Base-by-base conservation (phyloP, 2,113 vertebrate genomes). In the Petaurus breviceps region DNA sequence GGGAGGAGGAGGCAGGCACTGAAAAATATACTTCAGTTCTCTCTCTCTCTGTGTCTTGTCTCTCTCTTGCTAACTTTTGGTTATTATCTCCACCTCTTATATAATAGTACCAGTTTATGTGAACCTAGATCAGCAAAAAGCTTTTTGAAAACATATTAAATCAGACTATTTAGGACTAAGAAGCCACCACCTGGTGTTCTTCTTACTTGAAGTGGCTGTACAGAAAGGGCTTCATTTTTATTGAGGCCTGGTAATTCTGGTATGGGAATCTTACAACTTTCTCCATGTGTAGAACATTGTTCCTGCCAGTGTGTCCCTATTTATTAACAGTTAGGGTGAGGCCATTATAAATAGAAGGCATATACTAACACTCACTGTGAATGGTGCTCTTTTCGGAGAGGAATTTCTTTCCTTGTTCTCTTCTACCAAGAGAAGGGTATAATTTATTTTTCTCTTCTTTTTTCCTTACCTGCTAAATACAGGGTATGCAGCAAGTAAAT, bases 401-500 rank as follows among this genome's bases (percentile, higher is more conserved):
- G 8, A 90, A 95, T 92, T 24, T 49, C 47, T 93, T 93, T n/a
- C 92, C 51, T 90, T 51, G 43, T 47, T 93, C 31, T 52, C 49
- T 52, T 84, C 46, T 10, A 9, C 1, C 92, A 89, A n/a, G 0
- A 96, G 51, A 92, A 91, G 68, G 26, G 54, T 93, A 96, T 28
- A 43, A 43, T 92, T 28, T n/a, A 84, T 47, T 92, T 49, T 24
- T 89, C 19, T 93, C 23, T 61, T 23, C 0, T 11, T 92, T n/a
- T 53, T 7, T 92, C 50, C 92, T 91, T 93, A 92, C 24, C 37
- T 84, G 19, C 25, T 84, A 90, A 93, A 93, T 89, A 95, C 95
- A 95, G 55, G 1, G 7, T 43, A 23, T 84, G 68, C 19, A 84
- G 43, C 24, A 51, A 93, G 26, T 24, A 52, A 25, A 89, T 84